phyloP scores from a whole-genome alignment of 2,888 invertebrate species.

The Odontothrips loti region DNA sequence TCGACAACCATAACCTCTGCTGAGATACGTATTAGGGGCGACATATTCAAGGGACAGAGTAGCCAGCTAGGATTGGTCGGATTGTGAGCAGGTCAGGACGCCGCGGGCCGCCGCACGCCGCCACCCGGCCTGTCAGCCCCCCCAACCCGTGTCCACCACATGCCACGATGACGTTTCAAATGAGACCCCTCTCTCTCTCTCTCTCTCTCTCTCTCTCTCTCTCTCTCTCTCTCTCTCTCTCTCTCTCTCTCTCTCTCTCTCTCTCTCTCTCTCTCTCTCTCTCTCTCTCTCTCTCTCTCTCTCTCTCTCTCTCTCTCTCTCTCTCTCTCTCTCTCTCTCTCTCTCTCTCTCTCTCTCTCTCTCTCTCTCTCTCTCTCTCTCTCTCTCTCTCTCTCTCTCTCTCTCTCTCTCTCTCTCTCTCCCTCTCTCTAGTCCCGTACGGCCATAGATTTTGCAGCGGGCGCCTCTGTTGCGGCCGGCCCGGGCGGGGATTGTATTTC shows the following conservation, averaged over 20 bases:
- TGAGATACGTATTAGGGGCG: slow-evolving; percentile 11
- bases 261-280: too few relatives aligned
- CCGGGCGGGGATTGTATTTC: slow-evolving; percentile 8
- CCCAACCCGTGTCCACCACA: not conserved
- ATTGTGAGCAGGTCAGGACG: not conserved
- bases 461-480: not conserved
- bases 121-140: not conserved
- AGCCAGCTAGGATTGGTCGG: slow-evolving; percentile 3
- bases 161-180: slow-evolving; percentile 18
- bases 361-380: too few relatives aligned
- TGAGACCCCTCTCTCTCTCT: slow-evolving; percentile 10
- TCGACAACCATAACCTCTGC: not conserved
- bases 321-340: too few relatives aligned
- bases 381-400: too few relatives aligned
- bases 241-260: too few relatives aligned
- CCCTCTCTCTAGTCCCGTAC: not conserved
- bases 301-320: too few relatives aligned
- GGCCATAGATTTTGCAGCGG: slow-evolving; percentile 12
- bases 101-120: not conserved
- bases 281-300: too few relatives aligned
- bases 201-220: too few relatives aligned
- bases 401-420: too few relatives aligned
- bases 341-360: too few relatives aligned
- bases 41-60: slow-evolving; percentile 10
- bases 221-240: too few relatives aligned